phyloP scores from a whole-genome alignment of 2,888 invertebrate genomes.

The Eupeodes luniger region DNA sequence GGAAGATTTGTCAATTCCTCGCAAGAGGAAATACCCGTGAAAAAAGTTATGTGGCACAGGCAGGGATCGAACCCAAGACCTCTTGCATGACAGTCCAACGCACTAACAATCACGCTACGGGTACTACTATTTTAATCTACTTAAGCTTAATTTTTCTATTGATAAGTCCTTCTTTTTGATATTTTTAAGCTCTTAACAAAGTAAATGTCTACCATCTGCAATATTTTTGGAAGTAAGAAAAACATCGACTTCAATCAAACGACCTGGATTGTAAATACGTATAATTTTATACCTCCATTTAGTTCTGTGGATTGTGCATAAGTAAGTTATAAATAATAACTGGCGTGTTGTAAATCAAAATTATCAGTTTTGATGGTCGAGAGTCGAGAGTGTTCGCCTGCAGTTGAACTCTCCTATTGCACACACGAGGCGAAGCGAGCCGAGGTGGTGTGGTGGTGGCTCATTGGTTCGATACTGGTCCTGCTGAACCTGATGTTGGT shows the following conservation, averaged over 20 bases:
- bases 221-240: too few relatives aligned
- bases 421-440: constrained; percentile 16
- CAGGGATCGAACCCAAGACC: too few relatives aligned
- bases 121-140: background rate
- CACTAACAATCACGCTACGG: too few relatives aligned
- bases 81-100: too few relatives aligned
- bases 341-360: constrained; percentile 84
- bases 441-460: constrained; percentile 2
- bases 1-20: too few relatives aligned
- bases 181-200: too few relatives aligned
- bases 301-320: constrained; percentile 77
- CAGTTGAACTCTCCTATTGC: constrained; percentile 60
- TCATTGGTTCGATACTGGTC: constrained; percentile 42
- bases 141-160: too few relatives aligned
- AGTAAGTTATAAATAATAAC: constrained; percentile 85
- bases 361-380: constrained; percentile 82
- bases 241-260: constrained; percentile 3
- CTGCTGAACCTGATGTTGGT: background rate
- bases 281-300: constrained; percentile 55
- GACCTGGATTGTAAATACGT: constrained; percentile 37
- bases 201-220: too few relatives aligned
- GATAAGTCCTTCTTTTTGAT: too few relatives aligned
- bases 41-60: too few relatives aligned
- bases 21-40: too few relatives aligned
- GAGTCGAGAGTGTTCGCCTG: constrained; percentile 57